phyloP scores from a whole-genome alignment of 2,888 invertebrate species.

The Stramonita haemastoma region DNA sequence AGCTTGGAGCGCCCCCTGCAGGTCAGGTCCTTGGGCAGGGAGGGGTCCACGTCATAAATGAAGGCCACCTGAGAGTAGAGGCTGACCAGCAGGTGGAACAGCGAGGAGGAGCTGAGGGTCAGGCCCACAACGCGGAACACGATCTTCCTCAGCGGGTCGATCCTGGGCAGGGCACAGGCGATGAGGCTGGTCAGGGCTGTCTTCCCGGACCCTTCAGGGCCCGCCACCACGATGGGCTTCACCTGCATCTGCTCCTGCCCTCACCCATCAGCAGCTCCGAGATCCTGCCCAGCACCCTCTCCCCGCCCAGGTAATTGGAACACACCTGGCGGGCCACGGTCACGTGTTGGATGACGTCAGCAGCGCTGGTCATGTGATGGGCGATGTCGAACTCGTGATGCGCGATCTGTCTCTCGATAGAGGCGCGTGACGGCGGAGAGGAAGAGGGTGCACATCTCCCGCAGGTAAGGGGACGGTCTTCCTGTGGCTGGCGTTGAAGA shows the following conservation, averaged over 20 bases:
- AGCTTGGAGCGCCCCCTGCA: constrained; percentile 39
- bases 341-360: constrained; percentile 52
- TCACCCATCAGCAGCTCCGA: constrained; percentile 26
- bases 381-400: constrained; percentile 48
- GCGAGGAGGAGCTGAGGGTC: constrained; percentile 48
- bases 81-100: constrained; percentile 49
- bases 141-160: constrained; percentile 45
- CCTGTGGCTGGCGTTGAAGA: constrained; percentile 41
- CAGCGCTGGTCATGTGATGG: constrained; percentile 50
- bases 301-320: constrained; percentile 33
- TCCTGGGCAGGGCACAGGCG: constrained; percentile 35
- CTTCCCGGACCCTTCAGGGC: constrained; percentile 49
- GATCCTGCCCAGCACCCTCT: constrained; percentile 17
- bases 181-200: constrained; percentile 46
- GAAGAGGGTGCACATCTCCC: constrained; percentile 47
- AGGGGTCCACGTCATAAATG: constrained; percentile 42
- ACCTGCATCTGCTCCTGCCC: not conserved
- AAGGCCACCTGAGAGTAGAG: constrained; percentile 49
- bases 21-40: constrained; percentile 43
- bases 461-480: constrained; percentile 50
- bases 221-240: constrained; percentile 37
- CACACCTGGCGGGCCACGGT: constrained; percentile 33
- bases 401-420: constrained; percentile 45
- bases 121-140: constrained; percentile 49
- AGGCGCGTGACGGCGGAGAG: constrained; percentile 44